Conservation (phyloP, 2,113 vertebrate genomes). For the Apistogramma diplotaenia region DNA sequence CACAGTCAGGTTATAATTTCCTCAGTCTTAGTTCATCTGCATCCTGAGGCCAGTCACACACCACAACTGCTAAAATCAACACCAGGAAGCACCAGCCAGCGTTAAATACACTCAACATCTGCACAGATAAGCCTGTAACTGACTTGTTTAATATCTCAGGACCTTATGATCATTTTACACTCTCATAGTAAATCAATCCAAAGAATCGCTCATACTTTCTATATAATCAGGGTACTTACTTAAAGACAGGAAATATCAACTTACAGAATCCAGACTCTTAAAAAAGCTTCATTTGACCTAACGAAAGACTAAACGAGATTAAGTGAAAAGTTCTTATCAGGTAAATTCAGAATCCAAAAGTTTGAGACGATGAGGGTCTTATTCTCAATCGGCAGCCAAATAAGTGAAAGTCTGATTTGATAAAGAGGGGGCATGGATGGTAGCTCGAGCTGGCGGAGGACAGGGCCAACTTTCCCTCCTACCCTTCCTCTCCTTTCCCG, state of each 20-base stretch:
- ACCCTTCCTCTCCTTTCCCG: neutral
- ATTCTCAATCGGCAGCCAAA: neutral
- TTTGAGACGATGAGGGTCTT: neutral
- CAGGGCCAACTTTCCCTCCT: constrained; percentile 2
- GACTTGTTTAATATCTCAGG: neutral
- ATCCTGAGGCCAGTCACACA: neutral
- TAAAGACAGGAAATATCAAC: neutral
- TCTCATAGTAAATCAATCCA: neutral
- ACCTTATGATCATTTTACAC: neutral
- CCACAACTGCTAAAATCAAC: neutral
- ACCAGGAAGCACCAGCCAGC: neutral
- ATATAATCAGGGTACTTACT: neutral
- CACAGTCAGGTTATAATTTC: neutral
- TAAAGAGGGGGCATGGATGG: neutral
- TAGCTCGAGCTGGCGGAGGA: neutral
- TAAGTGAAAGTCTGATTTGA: neutral
- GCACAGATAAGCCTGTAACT: neutral
- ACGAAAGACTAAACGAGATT: neutral
- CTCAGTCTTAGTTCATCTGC: neutral
- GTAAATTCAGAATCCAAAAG: neutral
- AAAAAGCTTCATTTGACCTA: neutral
- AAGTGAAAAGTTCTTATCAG: neutral
- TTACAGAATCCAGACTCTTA: neutral
- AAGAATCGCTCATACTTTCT: neutral
- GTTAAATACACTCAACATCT: neutral